A percentile compares a stretch with the other conserved stretches of the same genome.
Evolutionary conservation across 2,113 vertebrate genomes (phyloP).

Genomic region (Macquaria ambigua): DNA sequence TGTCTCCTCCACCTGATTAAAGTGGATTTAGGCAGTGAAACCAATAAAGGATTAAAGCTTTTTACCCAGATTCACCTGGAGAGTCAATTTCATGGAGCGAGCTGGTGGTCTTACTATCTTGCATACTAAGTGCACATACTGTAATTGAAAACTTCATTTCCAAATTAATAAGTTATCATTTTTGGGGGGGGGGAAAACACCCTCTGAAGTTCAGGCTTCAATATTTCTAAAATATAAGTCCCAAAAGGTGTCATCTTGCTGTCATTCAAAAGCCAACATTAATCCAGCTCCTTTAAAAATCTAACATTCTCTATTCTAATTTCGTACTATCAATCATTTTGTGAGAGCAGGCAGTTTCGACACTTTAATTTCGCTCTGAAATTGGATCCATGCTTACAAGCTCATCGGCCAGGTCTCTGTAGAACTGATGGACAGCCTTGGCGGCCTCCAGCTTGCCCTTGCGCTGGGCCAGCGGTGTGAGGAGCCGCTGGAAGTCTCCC

Average conservation of each 20-base stretch:
- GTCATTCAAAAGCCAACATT: constrained; percentile 20
- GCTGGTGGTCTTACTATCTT: constrained; percentile 20
- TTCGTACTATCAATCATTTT: constrained; percentile 26
- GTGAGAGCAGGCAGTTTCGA: not conserved
- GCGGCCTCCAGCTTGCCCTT: constrained; percentile 88
- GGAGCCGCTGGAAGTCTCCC: constrained; percentile 88
- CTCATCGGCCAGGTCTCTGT: constrained; percentile 93
- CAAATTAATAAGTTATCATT: constrained; percentile 48
- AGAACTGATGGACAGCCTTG: constrained; percentile 91
- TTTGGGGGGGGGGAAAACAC: not conserved
- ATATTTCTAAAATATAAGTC: constrained; percentile 16
- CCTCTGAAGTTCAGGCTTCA: constrained; percentile 29
- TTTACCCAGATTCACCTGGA: constrained; percentile 52
- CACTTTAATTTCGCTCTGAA: constrained; percentile 7
- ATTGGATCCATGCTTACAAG: constrained; percentile 82
- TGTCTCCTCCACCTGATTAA: constrained; percentile 37
- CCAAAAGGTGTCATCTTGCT: not conserved
- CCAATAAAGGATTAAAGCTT: constrained; percentile 56
- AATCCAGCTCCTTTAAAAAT: constrained; percentile 25
- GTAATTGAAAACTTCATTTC: constrained; percentile 54
- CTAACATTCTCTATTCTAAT: constrained; percentile 21
- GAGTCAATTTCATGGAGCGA: constrained; percentile 51
- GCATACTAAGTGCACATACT: constrained; percentile 32
- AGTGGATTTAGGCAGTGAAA: constrained; percentile 54
- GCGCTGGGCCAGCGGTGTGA: constrained; percentile 88